These are phyloP conservation scores for Gymnocephalus cernua DNA, from an alignment of 2,113 vertebrate genomes.

Conservation along the genomic window DNA sequence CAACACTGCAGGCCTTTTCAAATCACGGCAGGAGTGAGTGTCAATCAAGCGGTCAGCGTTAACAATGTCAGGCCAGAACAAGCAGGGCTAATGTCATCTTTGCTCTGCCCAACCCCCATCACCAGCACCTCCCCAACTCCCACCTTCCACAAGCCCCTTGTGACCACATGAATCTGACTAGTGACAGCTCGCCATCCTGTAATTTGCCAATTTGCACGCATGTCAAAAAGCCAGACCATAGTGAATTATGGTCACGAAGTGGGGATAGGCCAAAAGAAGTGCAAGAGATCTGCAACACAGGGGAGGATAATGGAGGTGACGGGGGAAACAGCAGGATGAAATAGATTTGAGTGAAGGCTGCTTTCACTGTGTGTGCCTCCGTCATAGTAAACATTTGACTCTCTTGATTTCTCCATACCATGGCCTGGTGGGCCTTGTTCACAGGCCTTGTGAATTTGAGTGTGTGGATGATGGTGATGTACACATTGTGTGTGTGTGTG, in stretches of 20 bases:
- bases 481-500: constrained; percentile 38
- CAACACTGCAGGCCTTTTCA: constrained; percentile 69
- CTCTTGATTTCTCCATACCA: constrained; percentile 51
- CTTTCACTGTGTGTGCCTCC: constrained; percentile 53
- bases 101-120: constrained; percentile 61
- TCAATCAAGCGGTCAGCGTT: constrained; percentile 76
- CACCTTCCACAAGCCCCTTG: constrained; percentile 80
- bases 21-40: constrained; percentile 72
- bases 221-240: constrained; percentile 83
- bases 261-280: constrained; percentile 76
- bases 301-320: constrained; percentile 75
- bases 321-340: constrained; percentile 69
- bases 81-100: constrained; percentile 71
- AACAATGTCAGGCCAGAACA: constrained; percentile 80
- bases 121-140: constrained; percentile 76
- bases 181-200: constrained; percentile 79
- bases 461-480: constrained; percentile 30
- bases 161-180: constrained; percentile 81
- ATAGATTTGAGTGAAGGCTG: constrained; percentile 70
- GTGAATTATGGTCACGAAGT: constrained; percentile 83
- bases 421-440: constrained; percentile 41
- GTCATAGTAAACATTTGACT: constrained; percentile 54
- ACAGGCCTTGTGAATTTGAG: constrained; percentile 30
- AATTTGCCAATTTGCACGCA: constrained; percentile 89
- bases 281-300: constrained; percentile 71